Evolutionary conservation across 2,797 vertebrate genomes (phyloP).

Genomic region (Manis crassicaudata): DNA sequence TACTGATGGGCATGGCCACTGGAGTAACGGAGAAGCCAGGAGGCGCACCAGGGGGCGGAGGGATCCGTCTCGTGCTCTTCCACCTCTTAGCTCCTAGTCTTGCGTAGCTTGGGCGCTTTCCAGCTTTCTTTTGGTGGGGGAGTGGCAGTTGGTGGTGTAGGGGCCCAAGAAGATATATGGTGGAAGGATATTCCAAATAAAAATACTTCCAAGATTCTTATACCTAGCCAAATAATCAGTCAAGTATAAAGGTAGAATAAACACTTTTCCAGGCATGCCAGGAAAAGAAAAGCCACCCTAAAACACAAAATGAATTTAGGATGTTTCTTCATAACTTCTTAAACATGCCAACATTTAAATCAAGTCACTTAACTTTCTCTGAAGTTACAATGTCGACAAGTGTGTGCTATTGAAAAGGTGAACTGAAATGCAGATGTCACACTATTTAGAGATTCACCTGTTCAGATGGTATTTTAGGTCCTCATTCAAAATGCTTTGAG

Average conservation of each 20-base stretch:
- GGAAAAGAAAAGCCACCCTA: neutral
- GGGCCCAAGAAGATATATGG: neutral
- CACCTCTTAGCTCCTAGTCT: neutral
- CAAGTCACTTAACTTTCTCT: constrained; percentile 12
- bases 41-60: neutral
- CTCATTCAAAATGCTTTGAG: neutral
- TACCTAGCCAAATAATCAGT: neutral
- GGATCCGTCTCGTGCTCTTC: neutral
- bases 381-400: neutral
- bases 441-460: neutral
- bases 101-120: neutral
- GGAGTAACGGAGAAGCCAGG: neutral
- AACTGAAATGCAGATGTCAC: neutral
- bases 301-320: neutral
- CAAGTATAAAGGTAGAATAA: neutral
- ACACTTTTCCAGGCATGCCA: neutral
- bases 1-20: rapidly evolving
- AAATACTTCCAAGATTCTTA: neutral
- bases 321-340: neutral
- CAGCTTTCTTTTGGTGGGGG: neutral
- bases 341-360: neutral
- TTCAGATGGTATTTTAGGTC: neutral
- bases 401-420: neutral
- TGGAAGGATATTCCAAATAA: constrained; percentile 3
- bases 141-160: rapidly evolving